A percentile compares a stretch with the other conserved stretches of the same genome.
phyloP scores from a whole-genome alignment of 2,888 invertebrate species.

The Drosophila mimetica region DNA sequence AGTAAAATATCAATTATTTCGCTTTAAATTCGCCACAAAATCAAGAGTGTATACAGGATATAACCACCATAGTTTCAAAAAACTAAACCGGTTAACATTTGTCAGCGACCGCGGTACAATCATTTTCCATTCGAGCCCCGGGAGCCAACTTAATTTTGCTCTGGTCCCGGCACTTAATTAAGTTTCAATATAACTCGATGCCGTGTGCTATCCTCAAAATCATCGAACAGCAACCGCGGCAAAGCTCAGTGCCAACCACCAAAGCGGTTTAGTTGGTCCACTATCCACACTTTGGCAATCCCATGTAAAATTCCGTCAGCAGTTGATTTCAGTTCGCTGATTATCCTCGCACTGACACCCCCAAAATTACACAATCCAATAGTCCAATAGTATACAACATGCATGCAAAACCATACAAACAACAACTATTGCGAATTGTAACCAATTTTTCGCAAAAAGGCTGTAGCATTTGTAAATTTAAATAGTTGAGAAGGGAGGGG shows the following conservation, averaged over 20 bases:
- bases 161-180: slow-evolving; percentile 62
- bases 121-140: slow-evolving; percentile 26
- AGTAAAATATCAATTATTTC: too few species aligned
- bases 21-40: too few species aligned
- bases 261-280: slow-evolving; percentile 53
- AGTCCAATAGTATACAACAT: too few species aligned
- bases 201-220: slow-evolving; percentile 30
- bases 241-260: slow-evolving; percentile 62
- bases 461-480: slow-evolving; percentile 46
- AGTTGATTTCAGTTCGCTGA: slow-evolving; percentile 61
- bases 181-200: slow-evolving; percentile 59
- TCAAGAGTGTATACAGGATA: too few species aligned
- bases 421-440: slow-evolving; percentile 50
- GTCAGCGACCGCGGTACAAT: slow-evolving; percentile 47
- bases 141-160: slow-evolving; percentile 8
- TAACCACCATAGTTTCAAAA: too few species aligned
- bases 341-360: slow-evolving; percentile 38
- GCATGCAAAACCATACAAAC: background rate
- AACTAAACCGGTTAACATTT: slow-evolving; percentile 44
- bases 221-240: slow-evolving; percentile 54
- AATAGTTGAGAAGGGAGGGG: slow-evolving; percentile 46
- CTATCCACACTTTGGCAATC: background rate
- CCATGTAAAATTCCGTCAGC: slow-evolving; percentile 43
- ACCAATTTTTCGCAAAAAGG: slow-evolving; percentile 45
- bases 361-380: slow-evolving; percentile 18